phyloP scores from a whole-genome alignment of 2,888 invertebrate species.

The Branchellion lobata region DNA sequence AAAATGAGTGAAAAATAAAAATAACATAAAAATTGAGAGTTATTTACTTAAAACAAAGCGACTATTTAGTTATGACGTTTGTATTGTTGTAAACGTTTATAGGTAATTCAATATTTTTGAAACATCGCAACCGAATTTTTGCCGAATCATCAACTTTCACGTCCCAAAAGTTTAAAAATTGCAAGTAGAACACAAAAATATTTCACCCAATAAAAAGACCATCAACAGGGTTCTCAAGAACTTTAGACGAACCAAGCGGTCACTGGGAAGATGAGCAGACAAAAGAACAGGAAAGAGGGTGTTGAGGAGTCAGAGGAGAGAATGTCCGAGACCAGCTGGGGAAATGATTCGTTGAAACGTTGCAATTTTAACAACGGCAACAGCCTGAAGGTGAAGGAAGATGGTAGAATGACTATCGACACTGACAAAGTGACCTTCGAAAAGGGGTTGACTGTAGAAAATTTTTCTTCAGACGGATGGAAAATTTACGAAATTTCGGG shows the following conservation, averaged over 20 bases:
- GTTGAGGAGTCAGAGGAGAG: neutral
- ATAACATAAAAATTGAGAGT: neutral
- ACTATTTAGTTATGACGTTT: neutral
- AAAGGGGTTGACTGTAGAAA: neutral
- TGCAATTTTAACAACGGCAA: conserved; percentile 5
- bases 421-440: neutral
- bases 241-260: too few relatives aligned
- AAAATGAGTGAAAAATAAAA: neutral
- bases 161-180: too few relatives aligned
- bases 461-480: neutral
- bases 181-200: too few relatives aligned
- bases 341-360: neutral
- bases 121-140: too few relatives aligned
- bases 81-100: neutral
- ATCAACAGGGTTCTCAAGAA: too few relatives aligned
- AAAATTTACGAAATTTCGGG: neutral
- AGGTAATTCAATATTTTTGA: neutral
- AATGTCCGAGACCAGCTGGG: neutral
- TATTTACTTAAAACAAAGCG: neutral
- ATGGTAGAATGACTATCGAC: neutral
- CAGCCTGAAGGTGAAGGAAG: neutral
- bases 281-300: neutral
- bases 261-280: neutral
- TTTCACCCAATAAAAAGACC: too few relatives aligned
- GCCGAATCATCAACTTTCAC: too few relatives aligned